Percentiles rank a stretch among this genome's conserved stretches.
These are phyloP conservation scores for Salvator merianae DNA, from an alignment of 2,113 vertebrate genomes.

Conservation along the genomic window DNA sequence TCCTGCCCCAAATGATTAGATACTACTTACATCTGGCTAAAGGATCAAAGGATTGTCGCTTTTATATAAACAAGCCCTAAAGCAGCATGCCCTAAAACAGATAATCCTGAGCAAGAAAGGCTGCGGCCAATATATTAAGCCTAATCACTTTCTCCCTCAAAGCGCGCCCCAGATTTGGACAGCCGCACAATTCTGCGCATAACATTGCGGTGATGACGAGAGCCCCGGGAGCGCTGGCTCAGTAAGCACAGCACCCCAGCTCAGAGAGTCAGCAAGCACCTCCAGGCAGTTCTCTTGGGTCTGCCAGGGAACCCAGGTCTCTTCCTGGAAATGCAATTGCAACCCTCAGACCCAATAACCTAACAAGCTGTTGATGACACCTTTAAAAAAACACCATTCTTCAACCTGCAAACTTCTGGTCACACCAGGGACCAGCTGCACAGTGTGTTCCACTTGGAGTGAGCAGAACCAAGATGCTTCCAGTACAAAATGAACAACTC, in stretches of 20 bases:
- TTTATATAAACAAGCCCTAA: conserved; percentile 65
- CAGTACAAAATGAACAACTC: no score
- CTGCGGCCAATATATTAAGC: neutral
- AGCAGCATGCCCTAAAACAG: conserved; percentile 35
- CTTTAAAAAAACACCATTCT: neutral
- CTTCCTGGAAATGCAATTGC: neutral
- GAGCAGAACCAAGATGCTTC: neutral
- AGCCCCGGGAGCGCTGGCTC: no score
- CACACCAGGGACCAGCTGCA: neutral
- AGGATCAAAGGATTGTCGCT: conserved; percentile 61
- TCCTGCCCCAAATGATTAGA: conserved; percentile 58
- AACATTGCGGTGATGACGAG: no score
- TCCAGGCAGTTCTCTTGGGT: neutral
- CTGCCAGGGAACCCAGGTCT: no score
- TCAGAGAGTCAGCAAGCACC: neutral
- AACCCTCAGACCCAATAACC: neutral
- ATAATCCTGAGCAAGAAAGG: conserved; percentile 47
- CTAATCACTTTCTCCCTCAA: conserved; percentile 12
- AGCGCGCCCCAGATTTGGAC: rapidly evolving
- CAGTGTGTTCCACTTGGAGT: neutral
- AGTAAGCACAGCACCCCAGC: neutral
- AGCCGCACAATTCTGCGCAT: rapidly evolving
- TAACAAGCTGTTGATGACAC: neutral
- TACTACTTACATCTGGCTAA: conserved; percentile 54
- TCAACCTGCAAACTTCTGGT: neutral